These are phyloP conservation scores for Cryptoprocta ferox DNA, from an alignment of 2,797 vertebrate species.

Conservation along the genomic window DNA sequence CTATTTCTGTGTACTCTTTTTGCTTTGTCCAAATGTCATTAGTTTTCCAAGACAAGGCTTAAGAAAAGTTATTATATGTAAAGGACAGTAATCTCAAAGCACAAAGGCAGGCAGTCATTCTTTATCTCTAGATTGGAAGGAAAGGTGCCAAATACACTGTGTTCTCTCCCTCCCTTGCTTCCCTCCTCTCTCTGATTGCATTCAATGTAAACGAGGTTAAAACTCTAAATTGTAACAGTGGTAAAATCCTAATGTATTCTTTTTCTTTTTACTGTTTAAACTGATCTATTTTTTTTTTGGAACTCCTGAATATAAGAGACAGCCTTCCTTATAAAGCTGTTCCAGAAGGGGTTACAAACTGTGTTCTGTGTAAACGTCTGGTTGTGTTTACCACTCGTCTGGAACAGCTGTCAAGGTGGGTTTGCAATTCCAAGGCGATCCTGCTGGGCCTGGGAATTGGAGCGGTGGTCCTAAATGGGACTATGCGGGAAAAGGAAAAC, in stretches of 20 bases:
- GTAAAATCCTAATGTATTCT: background rate
- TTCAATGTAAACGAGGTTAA: slow-evolving; percentile 37
- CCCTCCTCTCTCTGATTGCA: background rate
- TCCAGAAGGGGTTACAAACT: background rate
- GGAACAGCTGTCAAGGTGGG: background rate
- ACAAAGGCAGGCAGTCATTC: slow-evolving; percentile 23
- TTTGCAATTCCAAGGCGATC: background rate
- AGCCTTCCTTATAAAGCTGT: background rate
- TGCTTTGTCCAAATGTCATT: slow-evolving; percentile 52
- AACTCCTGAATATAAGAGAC: slow-evolving; percentile 52
- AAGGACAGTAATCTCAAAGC: slow-evolving; percentile 44
- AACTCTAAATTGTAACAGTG: slow-evolving; percentile 24
- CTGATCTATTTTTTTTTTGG: slow-evolving; percentile 35
- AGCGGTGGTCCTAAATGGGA: slow-evolving; percentile 16
- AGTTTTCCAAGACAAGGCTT: slow-evolving; percentile 48
- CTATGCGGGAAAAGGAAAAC: slow-evolving; percentile 24
- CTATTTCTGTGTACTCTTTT: slow-evolving; percentile 55
- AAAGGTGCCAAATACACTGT: background rate
- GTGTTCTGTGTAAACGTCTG: background rate
- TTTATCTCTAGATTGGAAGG: slow-evolving; percentile 29
- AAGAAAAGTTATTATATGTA: slow-evolving; percentile 54
- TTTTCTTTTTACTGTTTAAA: background rate
- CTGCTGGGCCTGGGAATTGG: background rate
- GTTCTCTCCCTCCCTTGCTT: background rate
- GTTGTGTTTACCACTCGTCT: background rate